A percentile compares a stretch with the other conserved stretches of the same genome.
Evolutionary conservation across 2,113 vertebrate genomes (phyloP).

Genomic region (Urocolius indicus): DNA sequence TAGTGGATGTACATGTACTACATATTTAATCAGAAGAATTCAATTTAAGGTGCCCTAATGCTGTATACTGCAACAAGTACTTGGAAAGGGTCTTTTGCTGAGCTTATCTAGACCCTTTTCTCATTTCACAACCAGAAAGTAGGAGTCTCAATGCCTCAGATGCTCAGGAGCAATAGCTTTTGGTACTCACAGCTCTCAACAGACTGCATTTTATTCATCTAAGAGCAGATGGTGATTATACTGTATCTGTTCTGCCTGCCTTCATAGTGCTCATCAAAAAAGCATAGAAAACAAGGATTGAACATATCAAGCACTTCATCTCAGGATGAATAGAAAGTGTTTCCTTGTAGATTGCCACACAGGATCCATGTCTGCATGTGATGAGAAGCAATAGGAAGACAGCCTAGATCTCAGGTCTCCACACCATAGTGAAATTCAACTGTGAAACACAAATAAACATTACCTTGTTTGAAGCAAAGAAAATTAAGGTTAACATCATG

Average conservation of each 20-base stretch:
- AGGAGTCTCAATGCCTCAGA: background rate
- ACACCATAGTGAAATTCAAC: background rate
- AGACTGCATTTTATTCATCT: background rate
- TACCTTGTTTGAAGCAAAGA: background rate
- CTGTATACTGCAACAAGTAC: background rate
- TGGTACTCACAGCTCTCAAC: background rate
- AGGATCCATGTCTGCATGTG: fast-evolving
- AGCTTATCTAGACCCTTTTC: background rate
- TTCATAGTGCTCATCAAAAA: background rate
- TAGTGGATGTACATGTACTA: background rate
- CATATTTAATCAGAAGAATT: background rate
- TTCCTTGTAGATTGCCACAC: background rate
- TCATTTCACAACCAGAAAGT: background rate
- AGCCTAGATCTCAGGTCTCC: background rate
- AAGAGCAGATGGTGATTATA: background rate
- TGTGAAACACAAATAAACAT: background rate
- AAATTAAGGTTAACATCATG: background rate
- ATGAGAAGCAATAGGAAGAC: background rate
- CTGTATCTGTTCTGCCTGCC: background rate
- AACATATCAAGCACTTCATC: background rate
- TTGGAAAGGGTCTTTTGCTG: background rate
- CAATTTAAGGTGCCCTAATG: background rate
- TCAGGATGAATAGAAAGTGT: background rate
- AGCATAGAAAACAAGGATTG: background rate
- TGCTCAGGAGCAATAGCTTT: background rate